A percentile compares a stretch with the other conserved stretches of the same genome.
Evolutionary conservation across 2,888 invertebrate species (phyloP).

Genomic region (Empis livida): DNA sequence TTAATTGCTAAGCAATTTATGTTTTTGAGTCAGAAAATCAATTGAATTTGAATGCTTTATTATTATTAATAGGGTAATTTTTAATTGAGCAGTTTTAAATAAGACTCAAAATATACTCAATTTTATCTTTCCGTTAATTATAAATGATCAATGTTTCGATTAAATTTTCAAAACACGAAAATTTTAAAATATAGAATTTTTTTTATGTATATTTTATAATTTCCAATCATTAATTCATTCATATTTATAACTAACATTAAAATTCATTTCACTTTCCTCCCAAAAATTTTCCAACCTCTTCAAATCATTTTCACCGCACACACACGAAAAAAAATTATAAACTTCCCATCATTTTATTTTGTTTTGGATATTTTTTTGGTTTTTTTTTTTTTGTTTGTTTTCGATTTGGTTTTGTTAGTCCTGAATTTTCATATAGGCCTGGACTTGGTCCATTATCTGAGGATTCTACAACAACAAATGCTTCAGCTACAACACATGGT

Average conservation of each 20-base stretch:
- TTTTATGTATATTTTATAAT: neutral
- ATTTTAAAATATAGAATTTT: neutral
- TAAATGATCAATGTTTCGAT: no score
- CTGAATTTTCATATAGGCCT: conserved; percentile 71
- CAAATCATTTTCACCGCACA: no score
- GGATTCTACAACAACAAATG: conserved; percentile 36
- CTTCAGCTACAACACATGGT: conserved; percentile 25
- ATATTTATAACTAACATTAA: no score
- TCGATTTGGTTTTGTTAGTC: conserved; percentile 42
- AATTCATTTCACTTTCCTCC: neutral
- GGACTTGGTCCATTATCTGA: conserved; percentile 52
- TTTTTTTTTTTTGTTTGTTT: conserved; percentile 16
- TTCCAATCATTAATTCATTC: neutral
- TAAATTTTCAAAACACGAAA: no score
- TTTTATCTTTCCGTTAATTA: no score
- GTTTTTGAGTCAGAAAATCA: no score
- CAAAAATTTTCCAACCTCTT: neutral
- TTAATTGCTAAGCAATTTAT: no score
- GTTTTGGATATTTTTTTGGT: conserved; percentile 13
- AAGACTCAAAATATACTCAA: no score
- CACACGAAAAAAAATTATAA: no score
- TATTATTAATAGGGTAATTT: no score
- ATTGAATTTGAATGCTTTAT: no score
- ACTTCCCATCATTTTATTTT: conserved; percentile 8
- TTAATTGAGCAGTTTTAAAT: no score